Evolutionary conservation across 92 coral and sea anemone genomes (phyloP).

Genomic region (Diadumene lineata): DNA sequence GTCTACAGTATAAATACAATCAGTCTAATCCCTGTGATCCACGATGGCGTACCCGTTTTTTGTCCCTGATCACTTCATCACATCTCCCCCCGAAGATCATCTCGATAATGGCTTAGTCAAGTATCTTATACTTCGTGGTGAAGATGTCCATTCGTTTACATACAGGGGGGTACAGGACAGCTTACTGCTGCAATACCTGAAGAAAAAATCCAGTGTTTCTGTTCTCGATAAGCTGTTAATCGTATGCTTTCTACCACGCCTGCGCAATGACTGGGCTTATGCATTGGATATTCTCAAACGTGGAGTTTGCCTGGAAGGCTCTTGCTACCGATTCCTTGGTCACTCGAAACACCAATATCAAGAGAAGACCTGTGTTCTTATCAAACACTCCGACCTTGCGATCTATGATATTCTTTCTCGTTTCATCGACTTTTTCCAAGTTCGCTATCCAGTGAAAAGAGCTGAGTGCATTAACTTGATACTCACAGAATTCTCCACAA

Average conservation of each 20-base stretch:
- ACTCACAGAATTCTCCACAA: constrained; percentile 64
- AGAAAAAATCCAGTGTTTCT: constrained; percentile 18
- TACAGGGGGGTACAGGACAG: constrained; percentile 56
- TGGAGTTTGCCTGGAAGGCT: constrained; percentile 57
- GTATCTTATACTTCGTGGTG: constrained; percentile 50
- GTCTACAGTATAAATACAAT: not conserved
- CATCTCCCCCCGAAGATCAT: constrained; percentile 56
- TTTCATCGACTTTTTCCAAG: constrained; percentile 73
- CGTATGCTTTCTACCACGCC: constrained; percentile 45
- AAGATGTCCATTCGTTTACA: constrained; percentile 42
- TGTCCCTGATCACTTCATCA: constrained; percentile 60
- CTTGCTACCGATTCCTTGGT: constrained; percentile 70
- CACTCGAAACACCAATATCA: constrained; percentile 82
- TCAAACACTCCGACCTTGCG: constrained; percentile 62
- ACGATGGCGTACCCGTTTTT: constrained; percentile 43
- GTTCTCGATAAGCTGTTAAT: constrained; percentile 59
- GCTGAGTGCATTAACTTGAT: constrained; percentile 77
- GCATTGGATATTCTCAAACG: constrained; percentile 49
- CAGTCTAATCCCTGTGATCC: not conserved
- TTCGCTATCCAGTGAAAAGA: constrained; percentile 69
- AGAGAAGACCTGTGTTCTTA: constrained; percentile 67
- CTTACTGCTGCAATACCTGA: constrained; percentile 62
- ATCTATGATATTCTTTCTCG: constrained; percentile 64
- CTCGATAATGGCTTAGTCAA: constrained; percentile 43
- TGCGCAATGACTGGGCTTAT: constrained; percentile 15